phyloP scores from a whole-genome alignment of 2,888 invertebrate genomes.

The Chromoteleia sp. region DNA sequence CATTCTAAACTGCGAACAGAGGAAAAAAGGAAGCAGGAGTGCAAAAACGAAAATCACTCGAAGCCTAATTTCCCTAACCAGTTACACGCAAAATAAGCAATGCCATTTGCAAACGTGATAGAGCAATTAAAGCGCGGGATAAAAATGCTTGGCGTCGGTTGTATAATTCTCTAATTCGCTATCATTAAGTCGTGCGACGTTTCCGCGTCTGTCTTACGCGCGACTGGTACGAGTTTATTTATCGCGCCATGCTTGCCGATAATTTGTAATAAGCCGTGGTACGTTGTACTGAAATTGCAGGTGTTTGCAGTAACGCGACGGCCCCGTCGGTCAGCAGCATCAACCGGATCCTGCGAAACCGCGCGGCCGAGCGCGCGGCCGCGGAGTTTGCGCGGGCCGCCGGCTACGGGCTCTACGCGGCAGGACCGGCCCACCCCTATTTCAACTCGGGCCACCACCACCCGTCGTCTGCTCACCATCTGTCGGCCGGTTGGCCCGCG shows the following conservation, averaged over 20 bases:
- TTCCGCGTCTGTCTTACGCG: constrained; percentile 27
- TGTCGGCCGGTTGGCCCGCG: constrained; percentile 85
- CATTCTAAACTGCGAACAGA: background rate
- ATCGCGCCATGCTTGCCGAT: constrained; percentile 22
- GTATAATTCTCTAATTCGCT: constrained; percentile 43
- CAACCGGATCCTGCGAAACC: constrained; percentile 97
- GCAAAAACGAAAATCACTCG: background rate
- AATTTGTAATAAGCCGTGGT: constrained; percentile 33
- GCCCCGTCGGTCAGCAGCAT: constrained; percentile 99
- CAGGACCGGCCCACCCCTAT: constrained; percentile 89
- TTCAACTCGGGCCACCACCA: constrained; percentile 86
- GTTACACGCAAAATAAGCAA: constrained; percentile 18
- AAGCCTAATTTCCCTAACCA: constrained; percentile 27
- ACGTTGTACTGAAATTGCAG: constrained; percentile 85
- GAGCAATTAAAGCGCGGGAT: constrained; percentile 31
- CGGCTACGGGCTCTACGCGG: constrained; percentile 92
- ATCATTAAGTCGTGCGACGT: constrained; percentile 41
- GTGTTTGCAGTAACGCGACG: constrained; percentile 97
- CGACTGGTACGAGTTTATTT: constrained; percentile 26
- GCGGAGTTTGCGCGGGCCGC: constrained; percentile 97
- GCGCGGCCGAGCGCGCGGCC: constrained; percentile 98
- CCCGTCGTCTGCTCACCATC: constrained; percentile 87
- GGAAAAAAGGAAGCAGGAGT: background rate
- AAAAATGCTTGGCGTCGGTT: constrained; percentile 22
- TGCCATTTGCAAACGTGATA: constrained; percentile 26